A percentile compares a stretch with the other conserved stretches of the same genome.
These are phyloP conservation scores for Mastacembelus armatus DNA, from an alignment of 2,797 vertebrate genomes.

Conservation along the genomic window DNA sequence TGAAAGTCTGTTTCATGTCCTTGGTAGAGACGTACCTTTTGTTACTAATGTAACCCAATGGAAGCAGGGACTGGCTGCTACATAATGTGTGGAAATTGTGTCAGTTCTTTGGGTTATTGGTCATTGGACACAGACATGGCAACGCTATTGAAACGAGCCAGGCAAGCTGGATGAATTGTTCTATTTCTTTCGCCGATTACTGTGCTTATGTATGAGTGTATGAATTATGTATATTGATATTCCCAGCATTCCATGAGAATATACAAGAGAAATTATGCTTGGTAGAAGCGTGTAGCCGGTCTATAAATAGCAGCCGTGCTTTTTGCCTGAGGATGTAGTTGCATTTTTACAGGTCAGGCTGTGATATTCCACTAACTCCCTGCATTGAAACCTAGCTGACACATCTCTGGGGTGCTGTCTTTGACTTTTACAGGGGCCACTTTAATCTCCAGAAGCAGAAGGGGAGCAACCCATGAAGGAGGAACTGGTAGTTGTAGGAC, in stretches of 20 bases:
- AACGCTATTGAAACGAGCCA: constrained; percentile 37
- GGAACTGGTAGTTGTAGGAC: neutral
- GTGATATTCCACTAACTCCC: constrained; percentile 64
- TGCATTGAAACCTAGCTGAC: constrained; percentile 39
- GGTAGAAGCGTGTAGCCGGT: constrained; percentile 60
- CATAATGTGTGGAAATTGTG: constrained; percentile 51
- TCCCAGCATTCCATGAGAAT: constrained; percentile 75
- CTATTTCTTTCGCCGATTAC: constrained; percentile 55
- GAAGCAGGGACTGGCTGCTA: constrained; percentile 29
- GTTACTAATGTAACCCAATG: constrained; percentile 30
- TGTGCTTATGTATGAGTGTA: constrained; percentile 54
- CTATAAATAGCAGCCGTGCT: constrained; percentile 81
- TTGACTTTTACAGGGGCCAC: constrained; percentile 19
- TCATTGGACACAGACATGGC: constrained; percentile 40
- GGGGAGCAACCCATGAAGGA: constrained; percentile 15
- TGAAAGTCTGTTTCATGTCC: constrained; percentile 28
- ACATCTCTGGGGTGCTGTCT: constrained; percentile 45
- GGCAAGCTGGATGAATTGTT: constrained; percentile 52
- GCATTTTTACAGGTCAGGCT: constrained; percentile 80
- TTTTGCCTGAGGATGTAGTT: constrained; percentile 76
- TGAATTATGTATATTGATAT: constrained; percentile 81
- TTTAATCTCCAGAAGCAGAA: constrained; percentile 48
- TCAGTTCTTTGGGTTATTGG: constrained; percentile 45
- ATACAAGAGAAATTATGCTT: constrained; percentile 82
- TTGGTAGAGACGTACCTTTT: constrained; percentile 23